phyloP scores from a whole-genome alignment of 1,140 invertebrate genomes.

The Mercenaria mercenaria region DNA sequence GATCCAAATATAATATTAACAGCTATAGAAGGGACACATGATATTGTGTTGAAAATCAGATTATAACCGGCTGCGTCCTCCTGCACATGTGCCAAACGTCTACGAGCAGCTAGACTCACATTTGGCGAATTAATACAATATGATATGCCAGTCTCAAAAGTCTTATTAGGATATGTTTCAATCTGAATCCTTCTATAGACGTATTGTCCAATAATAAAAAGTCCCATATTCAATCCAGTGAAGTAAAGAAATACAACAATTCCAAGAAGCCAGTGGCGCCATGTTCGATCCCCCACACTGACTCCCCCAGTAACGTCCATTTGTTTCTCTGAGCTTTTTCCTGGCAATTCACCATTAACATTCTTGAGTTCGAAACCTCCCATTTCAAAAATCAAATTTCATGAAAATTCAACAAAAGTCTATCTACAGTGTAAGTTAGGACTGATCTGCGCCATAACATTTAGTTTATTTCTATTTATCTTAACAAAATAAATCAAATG shows the following conservation, averaged over 20 bases:
- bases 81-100: neutral
- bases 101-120: neutral
- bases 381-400: neutral
- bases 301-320: neutral
- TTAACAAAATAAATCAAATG: neutral
- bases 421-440: too few relatives aligned
- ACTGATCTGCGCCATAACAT: neutral
- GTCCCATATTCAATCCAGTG: neutral
- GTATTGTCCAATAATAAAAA: constrained; percentile 1
- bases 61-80: neutral
- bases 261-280: constrained; percentile 28
- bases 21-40: neutral
- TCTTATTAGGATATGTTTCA: constrained; percentile 5
- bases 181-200: constrained; percentile 13
- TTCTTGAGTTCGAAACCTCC: neutral
- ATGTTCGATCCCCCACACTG: neutral
- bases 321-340: neutral
- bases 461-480: neutral
- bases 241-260: constrained; percentile 32
- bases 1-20: constrained; percentile 47
- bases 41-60: neutral
- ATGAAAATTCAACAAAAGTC: too few relatives aligned
- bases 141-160: constrained; percentile 4
- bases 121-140: neutral
- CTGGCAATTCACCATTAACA: neutral